phyloP scores from a whole-genome alignment of 2,797 vertebrate genomes.

The Tangara arthus region DNA sequence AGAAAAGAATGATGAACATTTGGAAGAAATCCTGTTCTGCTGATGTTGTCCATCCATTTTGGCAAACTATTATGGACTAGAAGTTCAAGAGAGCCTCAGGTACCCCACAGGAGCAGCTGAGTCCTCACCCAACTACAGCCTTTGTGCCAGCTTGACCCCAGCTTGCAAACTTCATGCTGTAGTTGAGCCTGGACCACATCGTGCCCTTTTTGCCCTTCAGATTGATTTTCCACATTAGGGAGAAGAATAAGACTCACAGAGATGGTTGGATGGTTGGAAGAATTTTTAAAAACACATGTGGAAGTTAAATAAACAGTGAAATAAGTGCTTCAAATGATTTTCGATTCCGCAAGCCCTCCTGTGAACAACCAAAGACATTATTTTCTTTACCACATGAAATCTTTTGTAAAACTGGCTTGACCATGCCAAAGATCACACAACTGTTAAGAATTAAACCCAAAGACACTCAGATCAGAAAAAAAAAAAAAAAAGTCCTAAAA shows the following conservation, averaged over 20 bases:
- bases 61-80: background rate
- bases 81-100: background rate
- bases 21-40: background rate
- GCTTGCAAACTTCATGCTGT: rapidly evolving
- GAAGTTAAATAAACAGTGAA: background rate
- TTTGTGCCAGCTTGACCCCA: background rate
- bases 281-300: background rate
- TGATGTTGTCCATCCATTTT: background rate
- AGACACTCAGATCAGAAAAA: background rate
- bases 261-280: background rate
- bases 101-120: background rate
- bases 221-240: background rate
- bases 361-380: background rate
- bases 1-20: background rate
- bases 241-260: background rate
- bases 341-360: background rate
- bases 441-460: background rate
- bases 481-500: background rate
- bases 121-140: background rate
- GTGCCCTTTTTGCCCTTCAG: background rate
- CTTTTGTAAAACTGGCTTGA: background rate
- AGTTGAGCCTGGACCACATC: background rate
- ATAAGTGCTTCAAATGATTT: background rate
- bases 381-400: background rate
- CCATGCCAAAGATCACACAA: background rate